phyloP scores from a whole-genome alignment of 2,797 vertebrate species.

The Pseudochirops cupreus region DNA sequence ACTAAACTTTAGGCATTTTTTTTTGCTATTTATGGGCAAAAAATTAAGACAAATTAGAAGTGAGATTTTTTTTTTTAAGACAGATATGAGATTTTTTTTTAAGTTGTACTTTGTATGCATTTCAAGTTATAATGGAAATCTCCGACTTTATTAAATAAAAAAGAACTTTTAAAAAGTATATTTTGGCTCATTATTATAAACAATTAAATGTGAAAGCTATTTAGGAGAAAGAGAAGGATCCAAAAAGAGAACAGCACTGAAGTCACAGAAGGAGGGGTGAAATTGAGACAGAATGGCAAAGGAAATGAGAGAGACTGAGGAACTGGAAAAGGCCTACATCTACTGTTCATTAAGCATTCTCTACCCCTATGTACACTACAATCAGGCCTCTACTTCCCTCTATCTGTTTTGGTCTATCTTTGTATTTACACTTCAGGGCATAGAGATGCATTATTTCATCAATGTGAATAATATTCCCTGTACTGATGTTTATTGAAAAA shows the following conservation, averaged over 20 bases:
- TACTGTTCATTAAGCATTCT: not conserved
- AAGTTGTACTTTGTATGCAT: not conserved
- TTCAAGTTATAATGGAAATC: not conserved
- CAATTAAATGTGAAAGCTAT: constrained; percentile 22
- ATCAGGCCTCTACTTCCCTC: not conserved
- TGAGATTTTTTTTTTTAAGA: not conserved
- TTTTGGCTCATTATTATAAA: not conserved
- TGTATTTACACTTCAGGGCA: too few relatives aligned
- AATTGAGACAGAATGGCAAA: not conserved
- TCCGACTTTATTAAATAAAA: not conserved
- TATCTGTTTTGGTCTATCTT: not conserved
- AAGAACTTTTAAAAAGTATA: not conserved
- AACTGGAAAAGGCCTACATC: constrained; percentile 7
- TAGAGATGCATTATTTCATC: too few relatives aligned
- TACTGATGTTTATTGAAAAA: too few relatives aligned
- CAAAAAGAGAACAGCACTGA: not conserved
- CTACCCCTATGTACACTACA: not conserved
- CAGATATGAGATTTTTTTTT: not conserved
- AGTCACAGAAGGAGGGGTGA: not conserved
- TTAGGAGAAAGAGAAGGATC: not conserved
- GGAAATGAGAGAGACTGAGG: constrained; percentile 23
- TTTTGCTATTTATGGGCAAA: not conserved
- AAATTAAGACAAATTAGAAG: not conserved
- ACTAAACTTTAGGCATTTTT: not conserved
- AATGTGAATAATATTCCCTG: too few relatives aligned